Base-by-base conservation (phyloP, 1,140 invertebrate species). In the Apis laboriosa region DNA sequence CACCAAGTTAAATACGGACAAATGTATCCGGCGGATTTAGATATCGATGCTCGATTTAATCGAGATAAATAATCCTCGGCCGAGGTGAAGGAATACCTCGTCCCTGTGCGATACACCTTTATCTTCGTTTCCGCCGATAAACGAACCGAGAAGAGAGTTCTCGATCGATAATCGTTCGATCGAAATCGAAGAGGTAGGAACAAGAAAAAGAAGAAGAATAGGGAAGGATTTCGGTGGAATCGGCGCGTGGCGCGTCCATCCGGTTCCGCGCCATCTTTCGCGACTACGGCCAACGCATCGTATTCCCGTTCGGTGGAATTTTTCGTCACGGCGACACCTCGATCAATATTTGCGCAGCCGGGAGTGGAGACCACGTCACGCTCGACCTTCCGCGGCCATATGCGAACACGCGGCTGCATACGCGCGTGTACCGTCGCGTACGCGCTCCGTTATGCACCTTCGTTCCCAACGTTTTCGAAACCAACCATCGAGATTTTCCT, bases 271-370 rank as follows among this genome's bases (percentile, higher is more conserved):
- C 84, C 85, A 83, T 89, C 79, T 87, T 87, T 55, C 74, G 64
- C 88, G 80, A 77, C 79, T 81, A 67, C 81, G 78, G 73, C 81
- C 64, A 88, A 34, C 34, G 34, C 85, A 85, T 89, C 89, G 88
- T 89, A 89, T 89, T 89, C 82, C 88, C 88, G 87, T 92, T 91
- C 86, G 90, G 89, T 92, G 92, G 92, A 92, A 93, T 93, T 93
- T 92, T 93, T 93, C 90, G 89, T 91, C 90, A 91, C 90, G 90
- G 87, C 87, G 84, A 91, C 86, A 92, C 91, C 89, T 92, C 91
- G 92, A 93, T 93, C 92, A 93, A 93, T 93, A 93, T 93, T 93
- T 93, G 91, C 91, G 91, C 92, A 93, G 92, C 92, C 91, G 91
- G 91, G 90, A 91, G 88, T 89, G 82, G 89, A 84, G 87, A 90